Conservation (phyloP, 2,888 invertebrate species). For the Ormyrus nitidulus region DNA sequence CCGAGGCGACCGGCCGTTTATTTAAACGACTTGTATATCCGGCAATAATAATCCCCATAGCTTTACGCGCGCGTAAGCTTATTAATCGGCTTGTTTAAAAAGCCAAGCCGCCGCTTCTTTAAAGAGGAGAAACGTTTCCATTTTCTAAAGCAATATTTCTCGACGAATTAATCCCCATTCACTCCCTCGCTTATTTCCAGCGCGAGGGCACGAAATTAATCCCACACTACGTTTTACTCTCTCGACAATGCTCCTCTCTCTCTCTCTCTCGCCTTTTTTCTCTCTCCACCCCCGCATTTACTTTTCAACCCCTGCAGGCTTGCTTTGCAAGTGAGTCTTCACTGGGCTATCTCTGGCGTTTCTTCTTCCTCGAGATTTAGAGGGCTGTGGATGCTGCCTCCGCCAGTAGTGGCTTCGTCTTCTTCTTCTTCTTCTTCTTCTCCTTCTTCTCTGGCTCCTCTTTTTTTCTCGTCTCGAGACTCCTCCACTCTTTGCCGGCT, state of each 20-base stretch:
- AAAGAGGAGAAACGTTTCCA: neutral
- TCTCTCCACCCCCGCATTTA: constrained; percentile 9
- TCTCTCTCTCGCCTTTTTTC: constrained; percentile 15
- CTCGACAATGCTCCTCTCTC: constrained; percentile 30
- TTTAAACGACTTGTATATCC: too few species aligned
- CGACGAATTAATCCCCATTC: constrained; percentile 1
- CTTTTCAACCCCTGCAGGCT: constrained; percentile 3
- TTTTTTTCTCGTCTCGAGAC: constrained; percentile 28
- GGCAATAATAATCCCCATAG: too few species aligned
- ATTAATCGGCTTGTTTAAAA: neutral
- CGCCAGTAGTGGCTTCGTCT: constrained; percentile 10
- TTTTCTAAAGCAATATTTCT: too few species aligned
- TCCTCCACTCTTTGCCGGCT: constrained; percentile 10
- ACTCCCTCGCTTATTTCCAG: too few species aligned
- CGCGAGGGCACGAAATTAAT: neutral
- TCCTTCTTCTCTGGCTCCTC: neutral
- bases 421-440: neutral
- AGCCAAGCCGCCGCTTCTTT: neutral
- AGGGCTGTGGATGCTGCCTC: constrained; percentile 8
- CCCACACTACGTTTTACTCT: constrained; percentile 1
- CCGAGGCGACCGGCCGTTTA: too few species aligned
- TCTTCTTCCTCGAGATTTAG: constrained; percentile 37
- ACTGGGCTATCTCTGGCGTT: constrained; percentile 14
- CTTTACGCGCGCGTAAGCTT: neutral
- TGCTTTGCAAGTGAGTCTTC: neutral